phyloP scores from a whole-genome alignment of 1,140 invertebrate species.

The Nephotettix cincticeps region DNA sequence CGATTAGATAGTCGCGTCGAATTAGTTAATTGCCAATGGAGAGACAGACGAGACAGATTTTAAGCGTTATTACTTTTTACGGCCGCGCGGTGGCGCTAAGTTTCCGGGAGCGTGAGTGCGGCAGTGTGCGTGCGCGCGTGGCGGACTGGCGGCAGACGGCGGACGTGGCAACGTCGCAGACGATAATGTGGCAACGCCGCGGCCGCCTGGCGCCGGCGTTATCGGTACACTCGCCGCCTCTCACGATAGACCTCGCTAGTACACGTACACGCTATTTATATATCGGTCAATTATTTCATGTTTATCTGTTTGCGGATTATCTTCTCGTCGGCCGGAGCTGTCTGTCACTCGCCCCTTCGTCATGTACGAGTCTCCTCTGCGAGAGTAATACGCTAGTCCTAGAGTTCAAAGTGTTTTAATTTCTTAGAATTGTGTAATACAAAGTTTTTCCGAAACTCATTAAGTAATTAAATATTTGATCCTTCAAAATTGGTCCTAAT shows the following conservation, averaged over 20 bases:
- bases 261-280: too few species aligned
- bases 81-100: background rate
- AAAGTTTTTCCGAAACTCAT: too few species aligned
- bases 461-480: too few species aligned
- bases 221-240: constrained; percentile 17
- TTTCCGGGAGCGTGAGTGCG: background rate
- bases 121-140: background rate
- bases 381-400: too few species aligned
- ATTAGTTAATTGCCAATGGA: too few species aligned
- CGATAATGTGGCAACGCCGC: constrained; percentile 23
- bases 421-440: too few species aligned
- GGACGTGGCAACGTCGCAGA: constrained; percentile 25
- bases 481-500: too few species aligned
- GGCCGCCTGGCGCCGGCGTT: constrained; percentile 20
- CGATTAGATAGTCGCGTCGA: too few species aligned
- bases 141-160: constrained; percentile 1
- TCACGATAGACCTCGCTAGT: background rate
- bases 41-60: background rate
- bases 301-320: too few species aligned
- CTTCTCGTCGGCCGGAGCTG: background rate
- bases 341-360: background rate
- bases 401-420: too few species aligned
- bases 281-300: too few species aligned
- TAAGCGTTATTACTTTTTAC: background rate
- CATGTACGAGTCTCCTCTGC: too few species aligned